Evolutionary conservation across 2,888 invertebrate genomes (phyloP), one percentile per base, ranked within the genome.

Genomic region (Cistogaster globosa): DNA sequence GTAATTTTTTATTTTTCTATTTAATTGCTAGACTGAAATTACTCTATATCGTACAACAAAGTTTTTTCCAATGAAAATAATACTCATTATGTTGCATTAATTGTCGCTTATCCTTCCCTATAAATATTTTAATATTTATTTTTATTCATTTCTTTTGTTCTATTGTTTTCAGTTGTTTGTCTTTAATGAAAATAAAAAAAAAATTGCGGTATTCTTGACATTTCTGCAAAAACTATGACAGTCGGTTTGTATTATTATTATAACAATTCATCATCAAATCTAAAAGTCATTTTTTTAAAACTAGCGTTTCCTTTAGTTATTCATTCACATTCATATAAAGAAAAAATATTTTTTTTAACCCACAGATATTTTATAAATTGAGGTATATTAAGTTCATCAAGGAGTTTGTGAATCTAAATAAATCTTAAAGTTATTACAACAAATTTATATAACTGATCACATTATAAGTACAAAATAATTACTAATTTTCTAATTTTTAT

Each of bases 241-340:
- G 77, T 76, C 77, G 22, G 53, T 71, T 83, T 55, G 69, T 57
- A 55, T 81, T 81, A 63, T 72, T 81, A 63, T 63, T 38, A 65
- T 72, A 74, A 67, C 82, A 84, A 77, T 84, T 77, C 82, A 82
- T 77, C 81, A 84, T 60, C 55, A 79, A 82, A 79, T 62, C 69
- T 67, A 55, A 79, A 78, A 79, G 71, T 78, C 58, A 69, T 78
- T 77, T 63, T n/a, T 75, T 38, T 60, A 67, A 80, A 72, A 65
- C 18, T 63, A 84, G 55, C 53, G 57, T 63, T 84, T 74, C 58
- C 76, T 77, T 55, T 84, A 81, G 77, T 68, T 51, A 69, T 69
- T 42, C 69, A 55, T 55, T 69, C 32, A 55, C 20, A 18, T 78
- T 20, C 36, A 57, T 36, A 48, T 68, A 63, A 67, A 58, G 75